phyloP scores from a whole-genome alignment of 37 sponge, comb jelly and placozoan species.

The Halichondria panicea region DNA sequence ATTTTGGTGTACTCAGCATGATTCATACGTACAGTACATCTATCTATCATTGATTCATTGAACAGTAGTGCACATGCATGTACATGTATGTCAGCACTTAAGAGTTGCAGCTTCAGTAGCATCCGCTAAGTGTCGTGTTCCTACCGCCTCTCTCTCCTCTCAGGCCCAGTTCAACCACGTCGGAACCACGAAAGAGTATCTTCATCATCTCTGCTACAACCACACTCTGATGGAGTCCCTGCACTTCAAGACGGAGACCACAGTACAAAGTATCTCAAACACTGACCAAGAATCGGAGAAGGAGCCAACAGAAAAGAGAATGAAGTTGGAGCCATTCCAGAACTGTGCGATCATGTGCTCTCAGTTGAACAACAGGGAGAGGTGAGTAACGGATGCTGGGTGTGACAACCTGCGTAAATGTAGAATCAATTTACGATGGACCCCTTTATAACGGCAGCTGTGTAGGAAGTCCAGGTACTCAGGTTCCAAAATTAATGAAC shows the following conservation, averaged over 20 bases:
- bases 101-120: too few relatives aligned
- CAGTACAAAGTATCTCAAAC: not conserved
- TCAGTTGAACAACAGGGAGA: not conserved
- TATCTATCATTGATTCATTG: too few relatives aligned
- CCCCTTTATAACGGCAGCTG: too few relatives aligned
- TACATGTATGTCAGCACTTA: too few relatives aligned
- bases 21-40: too few relatives aligned
- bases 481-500: too few relatives aligned
- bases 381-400: conserved; percentile 13
- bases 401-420: too few relatives aligned
- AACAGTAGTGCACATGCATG: too few relatives aligned
- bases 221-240: conserved; percentile 18
- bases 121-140: too few relatives aligned
- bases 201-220: conserved; percentile 51
- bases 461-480: too few relatives aligned
- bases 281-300: not conserved
- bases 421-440: too few relatives aligned
- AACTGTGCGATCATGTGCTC: conserved; percentile 38
- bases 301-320: conserved; percentile 8
- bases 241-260: conserved; percentile 22
- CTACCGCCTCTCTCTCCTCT: not conserved
- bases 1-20: too few relatives aligned
- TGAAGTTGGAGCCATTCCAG: conserved; percentile 1
- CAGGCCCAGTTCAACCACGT: conserved; percentile 65
- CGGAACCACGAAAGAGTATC: conserved; percentile 63